Percentiles rank a stretch among this genome's conserved stretches.
These are phyloP conservation scores for Myanophis thanlyinensis DNA, from an alignment of 2,113 vertebrate genomes.

Conservation along the genomic window DNA sequence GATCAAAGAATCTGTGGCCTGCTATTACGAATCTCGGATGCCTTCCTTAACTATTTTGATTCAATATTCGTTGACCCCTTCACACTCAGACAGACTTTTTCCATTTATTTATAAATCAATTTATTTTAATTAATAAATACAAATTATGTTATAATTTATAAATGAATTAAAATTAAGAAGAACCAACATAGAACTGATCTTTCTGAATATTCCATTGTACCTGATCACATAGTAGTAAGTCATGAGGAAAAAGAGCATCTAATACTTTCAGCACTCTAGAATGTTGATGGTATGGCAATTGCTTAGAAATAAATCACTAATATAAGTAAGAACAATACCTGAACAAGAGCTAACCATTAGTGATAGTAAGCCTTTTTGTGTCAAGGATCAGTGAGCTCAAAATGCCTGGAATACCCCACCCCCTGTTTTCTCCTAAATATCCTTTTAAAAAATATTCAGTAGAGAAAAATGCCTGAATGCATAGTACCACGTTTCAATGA, in stretches of 20 bases:
- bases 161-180: not conserved
- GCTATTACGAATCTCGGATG: not conserved
- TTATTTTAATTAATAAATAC: no score
- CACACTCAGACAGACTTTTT: not conserved
- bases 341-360: not conserved
- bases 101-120: not conserved
- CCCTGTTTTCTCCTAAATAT: no score
- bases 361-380: not conserved
- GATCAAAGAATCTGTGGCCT: not conserved
- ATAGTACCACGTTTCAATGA: no score
- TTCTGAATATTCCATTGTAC: not conserved
- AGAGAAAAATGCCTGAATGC: no score
- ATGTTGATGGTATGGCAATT: not conserved
- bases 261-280: conserved; percentile 1
- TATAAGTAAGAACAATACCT: conserved; percentile 4
- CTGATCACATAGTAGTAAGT: conserved; percentile 7
- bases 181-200: not conserved
- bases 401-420: not conserved
- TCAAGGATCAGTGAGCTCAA: not conserved
- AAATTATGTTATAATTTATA: no score
- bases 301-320: conserved; percentile 14
- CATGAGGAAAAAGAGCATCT: conserved; percentile 26
- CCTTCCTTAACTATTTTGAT: no score
- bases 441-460: no score
- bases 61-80: not conserved